These are phyloP conservation scores for Oscheius myriophilus DNA, from an alignment of 2,888 invertebrate species.

Conservation along the genomic window DNA sequence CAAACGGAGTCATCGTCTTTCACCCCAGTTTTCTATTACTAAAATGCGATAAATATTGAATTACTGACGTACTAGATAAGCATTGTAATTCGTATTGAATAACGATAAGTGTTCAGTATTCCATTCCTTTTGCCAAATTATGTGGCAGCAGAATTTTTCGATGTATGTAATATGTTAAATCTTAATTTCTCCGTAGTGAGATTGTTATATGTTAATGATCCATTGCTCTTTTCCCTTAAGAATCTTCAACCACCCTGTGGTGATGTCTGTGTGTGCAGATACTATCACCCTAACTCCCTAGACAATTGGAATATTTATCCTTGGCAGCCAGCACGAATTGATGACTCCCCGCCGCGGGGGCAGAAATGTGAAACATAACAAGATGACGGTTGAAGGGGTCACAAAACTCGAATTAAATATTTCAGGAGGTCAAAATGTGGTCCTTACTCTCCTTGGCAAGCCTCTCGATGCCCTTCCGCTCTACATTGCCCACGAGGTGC, in stretches of 20 bases:
- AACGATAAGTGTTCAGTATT: too few relatives aligned
- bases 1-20: too few relatives aligned
- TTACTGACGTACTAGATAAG: too few relatives aligned
- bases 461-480: slow-evolving; percentile 51
- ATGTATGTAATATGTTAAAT: too few relatives aligned
- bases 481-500: slow-evolving; percentile 21
- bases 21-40: too few relatives aligned
- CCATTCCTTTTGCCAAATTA: too few relatives aligned
- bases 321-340: slow-evolving; percentile 28
- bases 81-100: too few relatives aligned
- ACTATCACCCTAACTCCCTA: slow-evolving; percentile 28
- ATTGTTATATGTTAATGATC: background rate
- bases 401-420: background rate
- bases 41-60: too few relatives aligned
- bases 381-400: slow-evolving; percentile 19
- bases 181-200: too few relatives aligned
- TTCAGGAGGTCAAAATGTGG: slow-evolving; percentile 27
- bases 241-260: slow-evolving; percentile 10
- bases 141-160: too few relatives aligned
- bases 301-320: slow-evolving; percentile 30
- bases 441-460: slow-evolving; percentile 64
- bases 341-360: slow-evolving; percentile 23
- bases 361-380: slow-evolving; percentile 20
- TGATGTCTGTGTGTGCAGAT: slow-evolving; percentile 17
- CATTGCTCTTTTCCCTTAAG: too few relatives aligned